Conservation (phyloP, 2,797 vertebrate genomes). For the Syndactyla subalaris region DNA sequence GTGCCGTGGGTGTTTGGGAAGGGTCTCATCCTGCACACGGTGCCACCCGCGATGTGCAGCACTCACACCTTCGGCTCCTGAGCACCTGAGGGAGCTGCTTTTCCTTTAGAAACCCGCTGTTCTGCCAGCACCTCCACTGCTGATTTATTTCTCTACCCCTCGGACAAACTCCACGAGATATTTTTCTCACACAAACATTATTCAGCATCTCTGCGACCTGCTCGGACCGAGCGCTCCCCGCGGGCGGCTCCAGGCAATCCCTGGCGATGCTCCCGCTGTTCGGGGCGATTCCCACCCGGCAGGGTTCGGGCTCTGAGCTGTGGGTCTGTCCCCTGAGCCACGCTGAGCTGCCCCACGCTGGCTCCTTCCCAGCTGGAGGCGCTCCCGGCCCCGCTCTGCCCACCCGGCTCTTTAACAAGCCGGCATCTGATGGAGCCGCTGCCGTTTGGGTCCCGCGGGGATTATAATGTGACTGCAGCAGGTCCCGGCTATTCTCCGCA, state of each 20-base stretch:
- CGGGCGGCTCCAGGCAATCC: fast-evolving
- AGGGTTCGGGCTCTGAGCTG: fast-evolving
- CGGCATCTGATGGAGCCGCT: conserved; percentile 55
- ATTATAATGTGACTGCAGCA: conserved; percentile 45
- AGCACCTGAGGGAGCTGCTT: fast-evolving
- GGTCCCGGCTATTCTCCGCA: conserved; percentile 58
- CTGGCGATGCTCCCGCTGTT: fast-evolving
- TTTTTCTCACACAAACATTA: background rate
- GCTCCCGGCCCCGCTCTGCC: background rate
- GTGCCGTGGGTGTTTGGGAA: fast-evolving
- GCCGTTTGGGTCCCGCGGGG: conserved; percentile 52
- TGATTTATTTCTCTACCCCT: background rate
- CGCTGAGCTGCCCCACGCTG: background rate
- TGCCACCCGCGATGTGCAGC: background rate
- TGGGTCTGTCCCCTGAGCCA: background rate
- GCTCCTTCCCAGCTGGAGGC: conserved; percentile 2
- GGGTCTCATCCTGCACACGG: background rate
- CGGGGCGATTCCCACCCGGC: fast-evolving
- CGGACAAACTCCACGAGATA: background rate
- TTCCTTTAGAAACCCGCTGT: background rate
- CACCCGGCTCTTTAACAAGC: conserved; percentile 2
- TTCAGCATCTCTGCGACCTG: background rate
- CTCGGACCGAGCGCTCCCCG: fast-evolving
- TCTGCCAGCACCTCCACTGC: background rate
- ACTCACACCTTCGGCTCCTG: background rate